Evolutionary conservation across 23 tunicate species (phyloP).

Genomic region (Diplosoma virens): DNA sequence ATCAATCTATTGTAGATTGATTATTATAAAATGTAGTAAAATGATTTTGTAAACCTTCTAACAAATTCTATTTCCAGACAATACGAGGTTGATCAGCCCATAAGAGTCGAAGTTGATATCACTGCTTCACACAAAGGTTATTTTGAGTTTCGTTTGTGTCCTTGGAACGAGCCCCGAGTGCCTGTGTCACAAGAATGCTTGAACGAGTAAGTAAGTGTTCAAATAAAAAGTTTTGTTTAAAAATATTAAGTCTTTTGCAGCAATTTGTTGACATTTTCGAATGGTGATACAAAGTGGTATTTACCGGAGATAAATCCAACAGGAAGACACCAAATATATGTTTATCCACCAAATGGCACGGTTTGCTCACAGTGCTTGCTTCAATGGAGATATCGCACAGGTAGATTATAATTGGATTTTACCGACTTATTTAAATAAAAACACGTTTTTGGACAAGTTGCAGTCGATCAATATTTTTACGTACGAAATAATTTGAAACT

Average conservation of each 20-base stretch:
- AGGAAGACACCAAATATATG: neutral
- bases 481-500: no score
- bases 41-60: no score
- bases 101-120: slow-evolving; percentile 19
- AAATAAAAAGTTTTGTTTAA: no score
- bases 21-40: no score
- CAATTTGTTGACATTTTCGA: neutral
- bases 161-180: slow-evolving; percentile 24
- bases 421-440: no score
- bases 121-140: slow-evolving; percentile 56
- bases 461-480: no score
- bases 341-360: slow-evolving; percentile 36
- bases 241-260: no score
- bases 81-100: slow-evolving; percentile 10
- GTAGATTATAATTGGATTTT: no score
- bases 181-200: slow-evolving; percentile 48
- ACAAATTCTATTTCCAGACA: no score
- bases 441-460: no score
- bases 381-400: slow-evolving; percentile 77
- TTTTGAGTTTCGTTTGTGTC: slow-evolving; percentile 52
- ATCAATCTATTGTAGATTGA: no score
- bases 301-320: neutral
- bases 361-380: slow-evolving; percentile 59
- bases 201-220: slow-evolving; percentile 35
- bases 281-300: slow-evolving; percentile 16